phyloP scores from a whole-genome alignment of 2,113 vertebrate species.

The Chlorodrepanis virens region DNA sequence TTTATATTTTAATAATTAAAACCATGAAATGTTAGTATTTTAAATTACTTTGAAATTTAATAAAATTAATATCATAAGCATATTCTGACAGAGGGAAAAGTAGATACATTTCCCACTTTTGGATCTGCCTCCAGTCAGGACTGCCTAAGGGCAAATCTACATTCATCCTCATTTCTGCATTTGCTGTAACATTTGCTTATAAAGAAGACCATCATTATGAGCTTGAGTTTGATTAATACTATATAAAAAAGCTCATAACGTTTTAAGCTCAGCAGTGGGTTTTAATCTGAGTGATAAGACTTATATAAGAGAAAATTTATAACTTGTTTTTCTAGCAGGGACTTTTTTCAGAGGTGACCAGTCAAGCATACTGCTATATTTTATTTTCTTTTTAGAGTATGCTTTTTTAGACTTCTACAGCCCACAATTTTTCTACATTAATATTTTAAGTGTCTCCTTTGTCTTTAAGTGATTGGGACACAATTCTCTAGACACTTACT shows the following conservation, averaged over 20 bases:
- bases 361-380: background rate
- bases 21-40: background rate
- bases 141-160: background rate
- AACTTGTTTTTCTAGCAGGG: background rate
- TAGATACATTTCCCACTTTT: background rate
- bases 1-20: background rate
- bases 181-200: background rate
- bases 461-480: background rate
- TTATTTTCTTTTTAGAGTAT: background rate
- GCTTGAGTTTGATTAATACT: background rate
- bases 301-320: background rate
- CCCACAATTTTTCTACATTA: background rate
- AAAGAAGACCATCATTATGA: background rate
- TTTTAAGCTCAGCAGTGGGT: background rate
- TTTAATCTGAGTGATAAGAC: background rate
- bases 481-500: background rate
- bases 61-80: background rate
- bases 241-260: fast-evolving
- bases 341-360: background rate
- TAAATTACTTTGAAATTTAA: background rate
- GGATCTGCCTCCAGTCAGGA: background rate
- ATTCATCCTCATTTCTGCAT: background rate
- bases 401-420: background rate
- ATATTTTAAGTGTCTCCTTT: background rate
- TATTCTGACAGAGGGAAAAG: background rate